Conservation (phyloP, 64 coral and sea anemone genomes). For the Dendronephthya gigantea region DNA sequence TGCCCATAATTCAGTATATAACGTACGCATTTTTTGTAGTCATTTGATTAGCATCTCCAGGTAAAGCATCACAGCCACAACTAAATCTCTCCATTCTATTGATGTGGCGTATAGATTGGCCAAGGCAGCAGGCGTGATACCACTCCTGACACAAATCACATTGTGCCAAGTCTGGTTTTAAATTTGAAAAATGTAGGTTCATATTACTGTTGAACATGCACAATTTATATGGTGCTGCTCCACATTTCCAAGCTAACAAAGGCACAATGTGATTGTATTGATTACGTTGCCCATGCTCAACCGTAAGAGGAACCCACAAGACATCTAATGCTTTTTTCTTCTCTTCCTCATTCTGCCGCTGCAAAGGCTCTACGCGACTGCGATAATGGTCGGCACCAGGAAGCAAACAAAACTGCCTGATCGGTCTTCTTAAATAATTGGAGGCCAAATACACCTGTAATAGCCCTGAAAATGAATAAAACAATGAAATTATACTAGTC, state of each 20-base stretch:
- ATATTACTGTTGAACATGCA: background rate
- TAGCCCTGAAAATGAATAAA: background rate
- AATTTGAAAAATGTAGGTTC: background rate
- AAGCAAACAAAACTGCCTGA: background rate
- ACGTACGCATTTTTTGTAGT: no score
- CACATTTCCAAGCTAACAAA: background rate
- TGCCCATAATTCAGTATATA: no score
- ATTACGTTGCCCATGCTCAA: background rate
- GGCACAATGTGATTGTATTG: background rate
- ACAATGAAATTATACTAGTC: no score
- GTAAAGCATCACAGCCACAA: no score
- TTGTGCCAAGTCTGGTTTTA: background rate
- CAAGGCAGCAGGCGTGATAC: background rate
- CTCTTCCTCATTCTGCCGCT: background rate
- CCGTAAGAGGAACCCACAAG: background rate
- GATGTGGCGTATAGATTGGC: no score
- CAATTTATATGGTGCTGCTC: background rate
- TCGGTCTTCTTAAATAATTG: background rate
- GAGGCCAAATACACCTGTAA: background rate
- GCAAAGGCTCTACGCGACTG: background rate
- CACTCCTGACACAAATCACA: background rate
- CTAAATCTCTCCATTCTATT: no score
- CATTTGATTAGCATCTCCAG: no score
- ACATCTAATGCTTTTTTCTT: background rate
- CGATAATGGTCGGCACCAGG: background rate